These are phyloP conservation scores for Drosophila kanekoi DNA, from an alignment of 2,888 invertebrate genomes.

Conservation along the genomic window DNA sequence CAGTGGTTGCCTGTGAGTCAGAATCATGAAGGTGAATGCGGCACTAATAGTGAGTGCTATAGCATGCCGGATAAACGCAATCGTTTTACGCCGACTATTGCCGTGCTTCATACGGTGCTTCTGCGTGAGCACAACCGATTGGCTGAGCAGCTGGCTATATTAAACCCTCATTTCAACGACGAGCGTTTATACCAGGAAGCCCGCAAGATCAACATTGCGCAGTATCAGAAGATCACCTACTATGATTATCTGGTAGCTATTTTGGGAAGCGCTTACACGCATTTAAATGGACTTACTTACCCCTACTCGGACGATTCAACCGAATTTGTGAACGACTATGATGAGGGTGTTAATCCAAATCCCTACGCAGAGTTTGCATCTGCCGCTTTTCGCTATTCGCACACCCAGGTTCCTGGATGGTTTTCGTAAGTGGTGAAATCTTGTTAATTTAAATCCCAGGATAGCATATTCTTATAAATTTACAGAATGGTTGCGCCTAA, in stretches of 20 bases:
- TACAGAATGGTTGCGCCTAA: conserved; percentile 72
- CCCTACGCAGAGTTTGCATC: conserved; percentile 87
- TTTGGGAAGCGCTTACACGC: conserved; percentile 76
- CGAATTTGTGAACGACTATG: conserved; percentile 86
- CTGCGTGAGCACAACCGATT: conserved; percentile 86
- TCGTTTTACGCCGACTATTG: conserved; percentile 83
- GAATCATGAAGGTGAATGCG: conserved; percentile 87
- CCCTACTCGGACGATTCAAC: conserved; percentile 53
- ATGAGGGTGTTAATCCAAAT: conserved; percentile 85
- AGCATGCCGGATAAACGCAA: conserved; percentile 86
- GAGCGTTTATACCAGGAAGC: conserved; percentile 85
- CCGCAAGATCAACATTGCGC: conserved; percentile 85
- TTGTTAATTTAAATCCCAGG: neutral
- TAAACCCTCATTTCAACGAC: conserved; percentile 86
- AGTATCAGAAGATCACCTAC: conserved; percentile 86
- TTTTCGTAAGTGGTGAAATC: conserved; percentile 83
- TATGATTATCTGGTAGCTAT: conserved; percentile 86
- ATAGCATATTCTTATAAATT: neutral
- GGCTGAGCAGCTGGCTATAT: conserved; percentile 79
- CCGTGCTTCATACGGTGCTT: conserved; percentile 84
- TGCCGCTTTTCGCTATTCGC: conserved; percentile 88
- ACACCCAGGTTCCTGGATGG: conserved; percentile 86
- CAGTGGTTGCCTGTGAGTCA: conserved; percentile 89
- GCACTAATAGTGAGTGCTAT: conserved; percentile 88
- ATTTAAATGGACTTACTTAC: conserved; percentile 71